Base-by-base conservation (phyloP, 2,888 invertebrate genomes). In the Drosophila merina region DNA sequence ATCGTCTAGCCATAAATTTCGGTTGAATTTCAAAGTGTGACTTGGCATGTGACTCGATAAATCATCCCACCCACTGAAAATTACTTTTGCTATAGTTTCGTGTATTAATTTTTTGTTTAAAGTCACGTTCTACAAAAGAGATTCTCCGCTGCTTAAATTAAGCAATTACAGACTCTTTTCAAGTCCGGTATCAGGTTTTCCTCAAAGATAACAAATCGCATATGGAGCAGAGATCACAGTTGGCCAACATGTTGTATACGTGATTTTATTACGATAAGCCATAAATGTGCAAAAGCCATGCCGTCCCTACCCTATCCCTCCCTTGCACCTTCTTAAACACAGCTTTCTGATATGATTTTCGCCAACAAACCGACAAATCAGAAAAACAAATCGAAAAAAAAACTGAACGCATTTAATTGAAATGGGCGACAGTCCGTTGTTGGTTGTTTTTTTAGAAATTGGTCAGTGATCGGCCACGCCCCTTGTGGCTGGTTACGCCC, bases 211-310 rank as follows among this genome's bases (percentile, higher is more conserved):
- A 67, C 3, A 25, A 38, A 30, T 42, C 52, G 30, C 28, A 33
- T 44, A 33, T 30, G 57, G 36, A 14, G 54, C 42, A 10, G 10
- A 9, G 45, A 44, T 36, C 25, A 26, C 40, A 31, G 31, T 28
- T 38, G 44, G 38, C 30, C 44, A 52, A 68, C 66, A 33, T 50
- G 57, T 50, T 45, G 72, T 28, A 72, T 70, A 64, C 72, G 70
- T 70, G 47, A 55, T 57, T 66, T 50, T 36, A 44, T 7, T 42
- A 33, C 44, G 36, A 56, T 25, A 48, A 67, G 10, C 10, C 14
- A n/a, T 5, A 36, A 25, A 4, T 42, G 40, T 33, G 28, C n/a
- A 28, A 36, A 14, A 9, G 10, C 12, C 12, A 40, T n/a, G 40
- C 14, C 14, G 14, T 3, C 12, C 14, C 26, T 42, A 20, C 9